phyloP scores from a whole-genome alignment of 1,140 invertebrate species.

The Drosophila burlai region DNA sequence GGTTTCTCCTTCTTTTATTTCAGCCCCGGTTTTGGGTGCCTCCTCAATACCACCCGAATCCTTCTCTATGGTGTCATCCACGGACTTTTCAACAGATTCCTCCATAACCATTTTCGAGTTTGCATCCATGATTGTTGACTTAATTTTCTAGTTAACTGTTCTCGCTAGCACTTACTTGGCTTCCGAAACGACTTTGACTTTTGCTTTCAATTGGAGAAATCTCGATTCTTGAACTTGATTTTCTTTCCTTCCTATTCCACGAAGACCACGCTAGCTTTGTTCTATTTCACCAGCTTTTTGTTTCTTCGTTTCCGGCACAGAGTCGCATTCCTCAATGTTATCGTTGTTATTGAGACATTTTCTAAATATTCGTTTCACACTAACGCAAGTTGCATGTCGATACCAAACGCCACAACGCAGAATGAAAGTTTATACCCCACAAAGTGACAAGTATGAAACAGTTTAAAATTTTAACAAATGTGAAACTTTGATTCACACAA shows the following conservation, averaged over 20 bases:
- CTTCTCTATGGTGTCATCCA: neutral
- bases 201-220: neutral
- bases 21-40: neutral
- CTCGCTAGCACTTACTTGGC: neutral
- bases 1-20: neutral
- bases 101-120: too few species aligned
- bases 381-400: neutral
- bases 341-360: neutral
- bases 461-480: neutral
- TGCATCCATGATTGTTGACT: neutral
- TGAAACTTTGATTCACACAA: neutral
- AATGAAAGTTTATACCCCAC: neutral
- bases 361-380: neutral
- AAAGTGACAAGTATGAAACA: neutral
- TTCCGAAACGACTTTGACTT: neutral
- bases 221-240: too few species aligned
- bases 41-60: neutral
- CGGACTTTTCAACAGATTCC: neutral
- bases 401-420: neutral
- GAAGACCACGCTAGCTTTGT: neutral
- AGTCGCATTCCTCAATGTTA: neutral
- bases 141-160: too few species aligned
- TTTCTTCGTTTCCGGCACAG: neutral
- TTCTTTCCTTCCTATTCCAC: too few species aligned
- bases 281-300: neutral